Base-by-base conservation (phyloP, 1,140 invertebrate species). In the Choristoneura fumiferana region DNA sequence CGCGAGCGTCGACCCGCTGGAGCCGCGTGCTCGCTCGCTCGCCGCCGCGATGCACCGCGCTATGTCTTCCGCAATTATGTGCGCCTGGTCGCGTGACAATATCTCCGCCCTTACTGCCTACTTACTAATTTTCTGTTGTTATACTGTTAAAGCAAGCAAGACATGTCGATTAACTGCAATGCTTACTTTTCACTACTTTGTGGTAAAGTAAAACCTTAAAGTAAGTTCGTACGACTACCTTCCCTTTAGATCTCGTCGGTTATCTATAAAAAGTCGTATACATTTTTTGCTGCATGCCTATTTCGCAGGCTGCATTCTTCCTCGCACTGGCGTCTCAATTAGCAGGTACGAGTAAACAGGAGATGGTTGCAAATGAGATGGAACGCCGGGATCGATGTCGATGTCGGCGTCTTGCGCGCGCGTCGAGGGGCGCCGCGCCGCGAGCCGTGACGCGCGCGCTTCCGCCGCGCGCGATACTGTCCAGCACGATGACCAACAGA, bases 1-100 rank as follows among this genome's bases (percentile, higher is more conserved):
- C 63, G 61, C 83, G 85, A 78, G 57, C 78, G 79, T 81, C 76
- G 81, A 85, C 80, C 85, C 79, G 69, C 54, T 29, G 43, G 17
- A 22, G 17, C 43, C 12, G 43, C 43, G 14, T 45, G 60, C 13
- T 57, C 22, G 38, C 52, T 34, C 54, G 59, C 40, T 17, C 40
- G 15, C 12, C 52, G 39, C 17, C 43, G 43, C 22, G 43, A 15
- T 22, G 43, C 18, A 22, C 43, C 17, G n/a, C 43, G 12, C 18
- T 29, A 49, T 17, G 22, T 49, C 43, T 49, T 49, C 43, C 22
- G 43, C 22, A 49, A 18, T 49, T 49, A 49, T 49, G 43, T 49
- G 22, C 43, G 18, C 43, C 43, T 17, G 29, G 43, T 49, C 22
- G 43, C 43, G 43, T 49, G 43, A 49, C 43, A 49, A 49, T 49